Conservation (phyloP, 2,113 vertebrate genomes). For the Chinchilla lanigera region DNA sequence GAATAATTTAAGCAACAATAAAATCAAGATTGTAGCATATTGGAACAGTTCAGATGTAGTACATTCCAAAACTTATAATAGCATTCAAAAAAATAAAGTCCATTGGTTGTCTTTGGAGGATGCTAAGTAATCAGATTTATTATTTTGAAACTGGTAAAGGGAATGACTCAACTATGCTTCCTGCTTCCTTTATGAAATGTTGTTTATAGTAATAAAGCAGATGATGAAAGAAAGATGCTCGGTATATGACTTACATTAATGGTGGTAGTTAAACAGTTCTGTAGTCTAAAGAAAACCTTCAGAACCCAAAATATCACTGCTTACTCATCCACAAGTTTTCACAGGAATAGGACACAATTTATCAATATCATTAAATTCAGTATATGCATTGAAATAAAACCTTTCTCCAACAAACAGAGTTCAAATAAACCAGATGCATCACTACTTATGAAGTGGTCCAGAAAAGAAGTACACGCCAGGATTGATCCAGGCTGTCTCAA, state of each 20-base stretch:
- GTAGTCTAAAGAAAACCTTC: not conserved
- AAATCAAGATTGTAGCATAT: not conserved
- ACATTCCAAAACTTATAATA: not conserved
- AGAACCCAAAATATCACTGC: not conserved
- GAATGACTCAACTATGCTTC: not conserved
- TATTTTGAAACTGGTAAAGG: slow-evolving; percentile 26
- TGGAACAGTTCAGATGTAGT: not conserved
- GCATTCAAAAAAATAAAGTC: slow-evolving; percentile 9
- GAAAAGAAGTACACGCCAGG: not conserved
- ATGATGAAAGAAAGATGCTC: slow-evolving; percentile 34
- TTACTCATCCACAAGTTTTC: slow-evolving; percentile 15
- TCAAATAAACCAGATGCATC: not conserved
- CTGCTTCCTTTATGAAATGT: slow-evolving; percentile 17
- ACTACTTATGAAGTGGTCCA: not conserved
- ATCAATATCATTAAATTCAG: slow-evolving; percentile 18
- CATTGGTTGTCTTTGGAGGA: not conserved
- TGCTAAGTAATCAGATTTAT: not conserved
- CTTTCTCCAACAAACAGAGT: not conserved
- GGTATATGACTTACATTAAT: slow-evolving; percentile 23
- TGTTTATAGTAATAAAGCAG: slow-evolving; percentile 29
- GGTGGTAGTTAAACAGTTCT: not conserved
- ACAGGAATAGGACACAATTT: not conserved
- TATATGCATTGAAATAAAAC: not conserved
- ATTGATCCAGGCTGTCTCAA: not conserved
- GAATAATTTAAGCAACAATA: not conserved